Base-by-base conservation (phyloP, 1,140 invertebrate genomes). In the Mactra quadrangularis region DNA sequence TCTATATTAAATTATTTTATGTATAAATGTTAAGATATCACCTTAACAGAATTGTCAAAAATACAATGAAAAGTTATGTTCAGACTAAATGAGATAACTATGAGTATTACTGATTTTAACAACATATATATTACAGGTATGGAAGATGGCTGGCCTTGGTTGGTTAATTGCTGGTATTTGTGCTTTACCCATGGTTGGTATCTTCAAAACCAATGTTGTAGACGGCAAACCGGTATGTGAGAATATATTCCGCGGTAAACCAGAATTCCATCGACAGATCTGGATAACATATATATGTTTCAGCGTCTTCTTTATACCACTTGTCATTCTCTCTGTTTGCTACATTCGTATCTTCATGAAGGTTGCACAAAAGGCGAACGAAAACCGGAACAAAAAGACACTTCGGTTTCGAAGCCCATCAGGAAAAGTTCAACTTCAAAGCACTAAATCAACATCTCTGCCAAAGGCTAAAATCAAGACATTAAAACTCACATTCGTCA, bases 391-490 rank as follows among this genome's bases (percentile, higher is more conserved):
- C 60, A 53, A 84, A 81, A 27, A 60, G 59, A 82, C 79, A 59
- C 31, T 64, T 60, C 17, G 22, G 38, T 70, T 52, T 47, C 11
- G 15, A 11, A 71, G 57, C 47, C 87, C 86, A 55, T 57, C 85
- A 15, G 87, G 88, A n/a, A 86, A 90, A 60, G 72, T 92, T 41
- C 89, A 90, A 19, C 85, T 92, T 7, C 91, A 91, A 72, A 91
- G 89, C 62, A 92, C 91, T 0, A 84, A 82, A 0, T 90, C 90
- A 0, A 89, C 86, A 4, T 91, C 92, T 1, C 83, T 93, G 9
- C 91, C 89, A 25, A 89, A 87, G 72, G 93, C 93, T 0, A 93
- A 93, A 82, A 87, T 91, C 3, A 93, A 93, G 83, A 93, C 93
- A 0, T 75, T 93, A 29, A 92, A 91, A 72, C 92, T 93, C 91